These are phyloP conservation scores for Melikaiella ostensackeni DNA, from an alignment of 2,888 invertebrate genomes.

Conservation along the genomic window DNA sequence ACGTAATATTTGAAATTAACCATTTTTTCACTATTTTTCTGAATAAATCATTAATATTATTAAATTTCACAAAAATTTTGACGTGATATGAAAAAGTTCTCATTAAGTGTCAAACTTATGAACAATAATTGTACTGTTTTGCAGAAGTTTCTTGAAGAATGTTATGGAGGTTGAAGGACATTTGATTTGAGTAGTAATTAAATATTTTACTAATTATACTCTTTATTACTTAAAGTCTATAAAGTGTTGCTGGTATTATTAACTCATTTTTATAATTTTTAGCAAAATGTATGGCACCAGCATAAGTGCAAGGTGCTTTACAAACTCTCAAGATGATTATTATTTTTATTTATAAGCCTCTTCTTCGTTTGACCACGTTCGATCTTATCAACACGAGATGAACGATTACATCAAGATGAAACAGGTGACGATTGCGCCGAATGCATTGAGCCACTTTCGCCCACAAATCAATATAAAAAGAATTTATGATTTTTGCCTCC, in stretches of 20 bases:
- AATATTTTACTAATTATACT: background rate
- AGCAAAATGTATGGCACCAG: background rate
- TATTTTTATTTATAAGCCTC: slow-evolving; percentile 1
- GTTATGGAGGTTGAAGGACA: background rate
- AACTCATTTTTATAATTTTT: background rate
- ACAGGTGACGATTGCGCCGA: slow-evolving; percentile 14
- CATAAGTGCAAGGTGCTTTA: background rate
- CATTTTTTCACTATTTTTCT: too few species aligned
- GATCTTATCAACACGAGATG: slow-evolving; percentile 2
- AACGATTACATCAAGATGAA: background rate
- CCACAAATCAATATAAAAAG: too few species aligned
- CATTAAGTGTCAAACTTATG: too few species aligned
- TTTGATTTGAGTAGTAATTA: background rate
- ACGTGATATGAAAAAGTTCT: too few species aligned
- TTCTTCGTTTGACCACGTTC: background rate
- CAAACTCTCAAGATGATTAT: background rate
- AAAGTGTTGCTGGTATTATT: background rate
- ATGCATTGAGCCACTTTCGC: background rate
- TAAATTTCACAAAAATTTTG: too few species aligned
- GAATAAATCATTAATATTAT: too few species aligned
- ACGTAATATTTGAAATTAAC: too few species aligned
- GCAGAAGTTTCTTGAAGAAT: background rate
- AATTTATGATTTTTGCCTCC: too few species aligned
- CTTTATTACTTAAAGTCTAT: background rate
- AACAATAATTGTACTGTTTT: too few species aligned